Conservation (phyloP, 2,113 vertebrate genomes). For the Pollachius pollachius region DNA sequence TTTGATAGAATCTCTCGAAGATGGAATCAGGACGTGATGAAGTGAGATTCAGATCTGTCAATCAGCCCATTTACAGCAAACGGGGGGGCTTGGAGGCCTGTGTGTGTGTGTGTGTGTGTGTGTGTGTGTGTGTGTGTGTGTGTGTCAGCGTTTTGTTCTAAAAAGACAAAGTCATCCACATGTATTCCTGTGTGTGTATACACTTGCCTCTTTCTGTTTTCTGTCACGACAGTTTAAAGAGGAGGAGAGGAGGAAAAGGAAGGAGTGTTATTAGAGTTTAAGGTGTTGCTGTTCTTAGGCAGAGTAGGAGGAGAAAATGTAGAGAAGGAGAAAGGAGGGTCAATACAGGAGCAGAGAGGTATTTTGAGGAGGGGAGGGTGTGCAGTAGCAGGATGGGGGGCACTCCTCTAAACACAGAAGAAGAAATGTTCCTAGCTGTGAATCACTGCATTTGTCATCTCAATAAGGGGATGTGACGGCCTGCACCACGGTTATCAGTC, state of each 20-base stretch:
- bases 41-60: conserved; percentile 59
- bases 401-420: conserved; percentile 70
- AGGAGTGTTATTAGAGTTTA: conserved; percentile 44
- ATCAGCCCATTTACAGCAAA: conserved; percentile 44
- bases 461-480: conserved; percentile 68
- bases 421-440: conserved; percentile 63
- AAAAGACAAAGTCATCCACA: too few relatives aligned
- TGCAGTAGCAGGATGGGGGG: conserved; percentile 45
- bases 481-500: conserved; percentile 70
- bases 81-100: neutral
- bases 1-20: conserved; percentile 21
- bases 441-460: conserved; percentile 71
- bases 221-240: neutral
- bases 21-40: conserved; percentile 42
- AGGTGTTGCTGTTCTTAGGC: neutral
- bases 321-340: neutral
- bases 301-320: neutral
- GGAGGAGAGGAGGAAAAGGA: conserved; percentile 1
- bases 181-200: neutral
- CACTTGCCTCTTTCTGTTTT: too few relatives aligned
- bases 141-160: neutral
- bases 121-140: neutral
- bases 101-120: conserved; percentile 2
- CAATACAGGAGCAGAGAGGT: neutral
- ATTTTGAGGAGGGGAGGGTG: conserved; percentile 10